These are phyloP conservation scores for Laothoe populi DNA, from an alignment of 2,888 invertebrate species.

Conservation along the genomic window DNA sequence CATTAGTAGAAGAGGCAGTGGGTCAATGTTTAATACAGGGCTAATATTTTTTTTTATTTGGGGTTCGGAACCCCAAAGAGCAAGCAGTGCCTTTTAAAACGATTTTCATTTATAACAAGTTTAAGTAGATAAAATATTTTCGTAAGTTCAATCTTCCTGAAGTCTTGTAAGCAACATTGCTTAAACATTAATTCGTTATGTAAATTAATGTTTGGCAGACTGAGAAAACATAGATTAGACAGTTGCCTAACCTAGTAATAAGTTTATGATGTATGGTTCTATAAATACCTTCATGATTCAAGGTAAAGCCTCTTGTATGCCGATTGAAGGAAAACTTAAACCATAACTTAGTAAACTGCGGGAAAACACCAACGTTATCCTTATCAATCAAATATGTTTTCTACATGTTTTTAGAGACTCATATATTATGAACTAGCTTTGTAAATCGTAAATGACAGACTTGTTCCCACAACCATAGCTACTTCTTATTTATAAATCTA, in stretches of 20 bases:
- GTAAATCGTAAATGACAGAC: not conserved
- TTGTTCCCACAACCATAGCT: not conserved
- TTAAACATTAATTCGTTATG: too few relatives aligned
- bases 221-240: not conserved
- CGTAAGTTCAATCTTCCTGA: too few relatives aligned
- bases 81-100: too few relatives aligned
- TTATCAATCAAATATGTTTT: not conserved
- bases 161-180: too few relatives aligned
- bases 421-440: not conserved
- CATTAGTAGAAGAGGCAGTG: too few relatives aligned
- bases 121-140: too few relatives aligned
- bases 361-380: constrained; percentile 33
- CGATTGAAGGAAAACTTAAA: constrained; percentile 33
- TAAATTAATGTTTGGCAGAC: not conserved
- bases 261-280: not conserved
- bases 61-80: too few relatives aligned
- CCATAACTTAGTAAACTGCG: constrained; percentile 19
- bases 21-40: too few relatives aligned
- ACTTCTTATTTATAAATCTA: constrained; percentile 9
- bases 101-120: too few relatives aligned
- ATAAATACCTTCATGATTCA: constrained; percentile 34
- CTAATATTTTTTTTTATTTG: too few relatives aligned
- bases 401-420: not conserved
- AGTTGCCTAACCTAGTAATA: too few relatives aligned
- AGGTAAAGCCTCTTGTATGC: constrained; percentile 26